A percentile compares a stretch with the other conserved stretches of the same genome.
Conservation (phyloP, 2,888 invertebrate genomes). For the Quadriops clusia region DNA sequence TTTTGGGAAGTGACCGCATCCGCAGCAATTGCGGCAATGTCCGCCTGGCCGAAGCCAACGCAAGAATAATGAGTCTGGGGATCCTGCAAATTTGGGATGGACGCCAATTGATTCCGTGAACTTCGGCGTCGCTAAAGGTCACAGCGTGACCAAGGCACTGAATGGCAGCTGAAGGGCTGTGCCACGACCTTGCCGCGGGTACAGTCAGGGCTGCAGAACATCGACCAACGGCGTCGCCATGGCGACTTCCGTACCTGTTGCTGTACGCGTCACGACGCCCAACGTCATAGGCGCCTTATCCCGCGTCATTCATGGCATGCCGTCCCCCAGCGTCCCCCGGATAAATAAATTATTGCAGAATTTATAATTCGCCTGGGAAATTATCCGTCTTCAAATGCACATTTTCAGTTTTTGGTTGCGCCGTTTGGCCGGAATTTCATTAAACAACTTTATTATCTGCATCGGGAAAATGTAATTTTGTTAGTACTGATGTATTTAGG, state of each 20-base stretch:
- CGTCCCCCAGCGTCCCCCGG: no score
- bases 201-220: constrained; percentile 18
- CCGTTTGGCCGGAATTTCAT: background rate
- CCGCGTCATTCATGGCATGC: constrained; percentile 12
- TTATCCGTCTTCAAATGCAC: no score
- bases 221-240: constrained; percentile 17
- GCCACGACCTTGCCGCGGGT: constrained; percentile 15
- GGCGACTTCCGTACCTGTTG: constrained; percentile 18
- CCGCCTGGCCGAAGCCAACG: no score
- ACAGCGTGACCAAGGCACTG: constrained; percentile 14
- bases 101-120: no score
- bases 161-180: constrained; percentile 15
- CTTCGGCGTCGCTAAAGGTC: constrained; percentile 9
- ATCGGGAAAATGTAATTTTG: no score
- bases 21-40: no score
- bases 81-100: no score
- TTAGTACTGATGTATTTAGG: no score
- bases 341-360: no score
- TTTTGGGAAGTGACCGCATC: no score
- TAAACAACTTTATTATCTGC: background rate
- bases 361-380: no score
- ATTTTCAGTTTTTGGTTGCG: background rate
- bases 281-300: constrained; percentile 14
- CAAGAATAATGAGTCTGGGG: constrained; percentile 2
- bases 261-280: constrained; percentile 16